Conservation (phyloP, 2,888 invertebrate genomes). For the Rhorus exstirpatorius region DNA sequence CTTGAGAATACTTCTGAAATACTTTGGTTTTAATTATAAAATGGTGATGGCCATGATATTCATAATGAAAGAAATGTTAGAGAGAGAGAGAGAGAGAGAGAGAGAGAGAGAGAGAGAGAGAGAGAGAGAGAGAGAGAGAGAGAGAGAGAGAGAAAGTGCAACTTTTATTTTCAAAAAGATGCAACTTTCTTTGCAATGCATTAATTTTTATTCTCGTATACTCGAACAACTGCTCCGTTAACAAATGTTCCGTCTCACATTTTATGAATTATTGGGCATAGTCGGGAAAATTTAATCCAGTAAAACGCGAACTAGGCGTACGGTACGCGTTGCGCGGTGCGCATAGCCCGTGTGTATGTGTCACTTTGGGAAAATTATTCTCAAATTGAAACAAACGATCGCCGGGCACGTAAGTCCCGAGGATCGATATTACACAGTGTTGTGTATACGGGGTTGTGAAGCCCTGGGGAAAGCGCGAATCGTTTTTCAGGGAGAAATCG, state of each 20-base stretch:
- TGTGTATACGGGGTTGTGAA: slow-evolving; percentile 55
- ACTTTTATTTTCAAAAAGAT: too few relatives aligned
- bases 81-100: too few relatives aligned
- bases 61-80: too few relatives aligned
- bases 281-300: slow-evolving; percentile 58
- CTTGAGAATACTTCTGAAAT: too few relatives aligned
- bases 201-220: background rate
- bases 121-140: too few relatives aligned
- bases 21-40: too few relatives aligned
- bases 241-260: slow-evolving; percentile 25
- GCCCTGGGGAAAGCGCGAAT: slow-evolving; percentile 63
- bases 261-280: slow-evolving; percentile 51
- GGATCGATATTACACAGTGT: slow-evolving; percentile 64
- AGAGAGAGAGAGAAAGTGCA: too few relatives aligned
- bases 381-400: slow-evolving; percentile 81
- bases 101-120: too few relatives aligned
- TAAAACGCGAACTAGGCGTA: slow-evolving; percentile 17
- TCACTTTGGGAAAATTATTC: slow-evolving; percentile 70
- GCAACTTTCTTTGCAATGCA: too few relatives aligned
- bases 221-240: slow-evolving; percentile 18
- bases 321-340: slow-evolving; percentile 4
- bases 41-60: too few relatives aligned
- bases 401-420: slow-evolving; percentile 64
- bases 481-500: slow-evolving; percentile 50
- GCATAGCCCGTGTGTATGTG: slow-evolving; percentile 41